A percentile compares a stretch with the other conserved stretches of the same genome.
These are phyloP conservation scores for Pempheris klunzingeri DNA, from an alignment of 2,797 vertebrate species.

Conservation along the genomic window DNA sequence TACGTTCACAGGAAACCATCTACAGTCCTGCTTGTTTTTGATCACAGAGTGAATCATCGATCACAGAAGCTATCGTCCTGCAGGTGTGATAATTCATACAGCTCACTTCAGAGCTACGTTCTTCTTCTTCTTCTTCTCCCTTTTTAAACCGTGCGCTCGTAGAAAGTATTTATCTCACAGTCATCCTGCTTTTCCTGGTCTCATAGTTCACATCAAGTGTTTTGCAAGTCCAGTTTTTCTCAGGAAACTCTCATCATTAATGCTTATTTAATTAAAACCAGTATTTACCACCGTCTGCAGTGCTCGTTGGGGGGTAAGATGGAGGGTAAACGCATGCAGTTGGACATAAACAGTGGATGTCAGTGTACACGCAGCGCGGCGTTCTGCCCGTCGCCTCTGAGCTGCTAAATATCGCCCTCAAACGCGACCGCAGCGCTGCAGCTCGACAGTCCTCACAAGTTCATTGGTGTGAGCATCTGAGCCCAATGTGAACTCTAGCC, in stretches of 20 bases:
- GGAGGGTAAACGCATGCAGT: constrained; percentile 11
- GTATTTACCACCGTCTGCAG: neutral
- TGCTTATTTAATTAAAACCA: too few species aligned
- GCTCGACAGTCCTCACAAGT: constrained; percentile 54
- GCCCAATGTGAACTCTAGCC: constrained; percentile 69
- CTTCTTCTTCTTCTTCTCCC: neutral
- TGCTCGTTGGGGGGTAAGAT: neutral
- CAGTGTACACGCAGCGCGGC: constrained; percentile 29
- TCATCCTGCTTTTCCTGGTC: neutral
- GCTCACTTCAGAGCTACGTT: neutral
- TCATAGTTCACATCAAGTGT: neutral
- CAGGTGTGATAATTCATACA: neutral
- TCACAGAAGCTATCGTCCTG: neutral
- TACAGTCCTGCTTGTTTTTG: neutral
- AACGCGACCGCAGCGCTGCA: constrained; percentile 31
- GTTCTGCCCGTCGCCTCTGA: constrained; percentile 47
- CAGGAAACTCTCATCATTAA: too few species aligned
- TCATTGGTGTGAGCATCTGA: constrained; percentile 74
- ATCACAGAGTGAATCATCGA: neutral
- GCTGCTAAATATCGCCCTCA: constrained; percentile 63
- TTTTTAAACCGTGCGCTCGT: neutral
- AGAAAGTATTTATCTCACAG: neutral
- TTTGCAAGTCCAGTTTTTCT: neutral
- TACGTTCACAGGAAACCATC: constrained; percentile 2
- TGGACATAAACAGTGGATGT: constrained; percentile 29